Evolutionary conservation across 2,797 vertebrate species (phyloP).

Genomic region (Hydrolagus colliei): DNA sequence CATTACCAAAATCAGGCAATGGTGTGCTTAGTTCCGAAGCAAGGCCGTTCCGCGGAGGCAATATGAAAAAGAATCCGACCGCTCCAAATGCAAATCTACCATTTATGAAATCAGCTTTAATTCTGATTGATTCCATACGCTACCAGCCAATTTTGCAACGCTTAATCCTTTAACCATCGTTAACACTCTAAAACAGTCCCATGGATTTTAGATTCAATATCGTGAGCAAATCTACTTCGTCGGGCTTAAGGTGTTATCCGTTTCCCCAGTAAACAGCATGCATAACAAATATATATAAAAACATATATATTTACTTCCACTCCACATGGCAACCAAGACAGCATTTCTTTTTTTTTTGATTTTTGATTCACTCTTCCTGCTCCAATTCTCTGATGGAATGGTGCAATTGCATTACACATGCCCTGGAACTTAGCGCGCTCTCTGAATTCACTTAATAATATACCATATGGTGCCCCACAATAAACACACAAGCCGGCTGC

Average conservation of each 20-base stretch:
- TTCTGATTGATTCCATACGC: slow-evolving; percentile 49
- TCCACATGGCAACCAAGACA: neutral
- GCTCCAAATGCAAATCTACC: slow-evolving; percentile 40
- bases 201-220: slow-evolving; percentile 39
- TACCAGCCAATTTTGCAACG: slow-evolving; percentile 43
- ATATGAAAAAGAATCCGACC: slow-evolving; percentile 35
- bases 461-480: slow-evolving; percentile 35
- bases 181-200: slow-evolving; percentile 46
- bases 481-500: slow-evolving; percentile 31
- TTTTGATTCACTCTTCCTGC: slow-evolving; percentile 10
- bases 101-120: slow-evolving; percentile 43
- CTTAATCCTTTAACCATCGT: slow-evolving; percentile 44
- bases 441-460: slow-evolving; percentile 45
- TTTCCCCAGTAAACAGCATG: slow-evolving; percentile 32
- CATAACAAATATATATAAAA: slow-evolving; percentile 25
- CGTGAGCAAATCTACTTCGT: slow-evolving; percentile 32
- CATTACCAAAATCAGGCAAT: slow-evolving; percentile 42
- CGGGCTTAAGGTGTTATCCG: slow-evolving; percentile 32
- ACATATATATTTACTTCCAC: neutral
- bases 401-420: slow-evolving; percentile 40
- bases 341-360: neutral
- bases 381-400: slow-evolving; percentile 39
- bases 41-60: slow-evolving; percentile 21
- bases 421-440: slow-evolving; percentile 41
- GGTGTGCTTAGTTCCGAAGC: slow-evolving; percentile 36